These are phyloP conservation scores for Drosophila murphyi DNA, from an alignment of 1,140 invertebrate genomes.

Conservation along the genomic window DNA sequence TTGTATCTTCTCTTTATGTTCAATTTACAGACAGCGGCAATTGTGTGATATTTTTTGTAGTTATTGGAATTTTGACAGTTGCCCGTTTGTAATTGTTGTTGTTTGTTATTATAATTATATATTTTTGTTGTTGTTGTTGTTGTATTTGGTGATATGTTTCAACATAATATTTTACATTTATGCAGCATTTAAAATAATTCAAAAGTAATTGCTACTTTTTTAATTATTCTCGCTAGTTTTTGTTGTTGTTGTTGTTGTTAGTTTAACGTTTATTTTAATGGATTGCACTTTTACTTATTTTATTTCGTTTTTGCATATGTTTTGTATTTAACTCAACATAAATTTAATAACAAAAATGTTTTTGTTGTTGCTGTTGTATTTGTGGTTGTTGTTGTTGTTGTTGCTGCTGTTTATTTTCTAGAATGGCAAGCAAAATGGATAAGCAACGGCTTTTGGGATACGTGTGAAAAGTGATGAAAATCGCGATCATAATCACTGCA, in stretches of 20 bases:
- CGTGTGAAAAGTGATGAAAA: conserved; percentile 48
- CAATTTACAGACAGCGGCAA: conserved; percentile 69
- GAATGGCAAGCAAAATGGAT: conserved; percentile 48
- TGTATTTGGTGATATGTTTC: conserved; percentile 71
- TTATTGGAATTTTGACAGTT: conserved; percentile 66
- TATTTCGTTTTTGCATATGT: conserved; percentile 24
- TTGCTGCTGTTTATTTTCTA: conserved; percentile 70
- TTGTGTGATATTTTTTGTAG: conserved; percentile 59
- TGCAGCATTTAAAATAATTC: conserved; percentile 73
- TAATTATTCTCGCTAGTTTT: conserved; percentile 77
- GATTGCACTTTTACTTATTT: conserved; percentile 74
- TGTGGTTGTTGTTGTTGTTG: conserved; percentile 59
- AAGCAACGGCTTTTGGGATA: conserved; percentile 36
- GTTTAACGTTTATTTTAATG: conserved; percentile 47
- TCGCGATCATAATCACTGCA: conserved; percentile 44
- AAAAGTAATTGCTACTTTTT: conserved; percentile 80
- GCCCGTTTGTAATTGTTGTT: conserved; percentile 44
- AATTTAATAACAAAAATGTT: conserved; percentile 80
- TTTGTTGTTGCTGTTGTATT: conserved; percentile 55
- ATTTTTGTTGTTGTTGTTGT: conserved; percentile 59
- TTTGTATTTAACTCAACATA: conserved; percentile 76
- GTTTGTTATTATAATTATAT: conserved; percentile 58
- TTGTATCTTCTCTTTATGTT: conserved; percentile 46
- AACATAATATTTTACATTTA: conserved; percentile 60
- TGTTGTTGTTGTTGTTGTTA: conserved; percentile 40